Percentiles rank a stretch among this genome's conserved stretches.
Evolutionary conservation across 2,888 invertebrate species (phyloP).

Genomic region (Blastobasis lacticolella): DNA sequence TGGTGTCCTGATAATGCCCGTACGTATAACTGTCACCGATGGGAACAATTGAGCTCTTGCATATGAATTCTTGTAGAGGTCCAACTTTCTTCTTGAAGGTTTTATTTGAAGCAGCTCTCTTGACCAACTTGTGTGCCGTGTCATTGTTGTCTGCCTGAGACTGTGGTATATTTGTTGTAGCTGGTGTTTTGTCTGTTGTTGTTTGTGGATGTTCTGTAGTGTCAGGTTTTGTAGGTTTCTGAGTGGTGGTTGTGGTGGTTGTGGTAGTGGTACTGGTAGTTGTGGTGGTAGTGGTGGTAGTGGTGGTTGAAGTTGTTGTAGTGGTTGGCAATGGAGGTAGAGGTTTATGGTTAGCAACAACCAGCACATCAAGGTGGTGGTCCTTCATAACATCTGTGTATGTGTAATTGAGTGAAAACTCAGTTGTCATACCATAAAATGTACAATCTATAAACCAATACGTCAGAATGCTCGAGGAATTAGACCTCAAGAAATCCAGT

Average conservation of each 20-base stretch:
- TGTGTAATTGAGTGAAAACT: slow-evolving; percentile 76
- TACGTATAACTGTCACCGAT: slow-evolving; percentile 79
- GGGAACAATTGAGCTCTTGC: slow-evolving; percentile 73
- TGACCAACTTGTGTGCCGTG: slow-evolving; percentile 28
- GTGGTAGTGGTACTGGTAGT: slow-evolving; percentile 50
- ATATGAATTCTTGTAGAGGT: slow-evolving; percentile 33
- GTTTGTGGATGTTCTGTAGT: slow-evolving; percentile 18
- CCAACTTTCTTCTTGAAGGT: slow-evolving; percentile 23
- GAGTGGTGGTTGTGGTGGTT: slow-evolving; percentile 30
- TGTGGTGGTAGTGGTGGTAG: slow-evolving; percentile 57
- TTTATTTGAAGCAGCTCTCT: slow-evolving; percentile 32
- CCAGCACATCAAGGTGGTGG: slow-evolving; percentile 80
- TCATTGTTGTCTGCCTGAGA: slow-evolving; percentile 8
- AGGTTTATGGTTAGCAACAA: slow-evolving; percentile 80
- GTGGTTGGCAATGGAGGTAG: slow-evolving; percentile 69
- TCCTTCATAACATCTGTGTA: slow-evolving; percentile 76
- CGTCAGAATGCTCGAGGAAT: slow-evolving; percentile 70
- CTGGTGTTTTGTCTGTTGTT: slow-evolving; percentile 13
- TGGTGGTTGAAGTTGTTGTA: slow-evolving; percentile 58
- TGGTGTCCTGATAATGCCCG: slow-evolving; percentile 79
- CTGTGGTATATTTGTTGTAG: neutral
- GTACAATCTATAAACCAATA: slow-evolving; percentile 88
- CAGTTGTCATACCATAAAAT: slow-evolving; percentile 77
- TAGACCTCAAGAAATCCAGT: slow-evolving; percentile 66
- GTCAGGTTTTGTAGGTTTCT: slow-evolving; percentile 20